phyloP scores from a whole-genome alignment of 2,113 vertebrate species.

The Noctilio leporinus region DNA sequence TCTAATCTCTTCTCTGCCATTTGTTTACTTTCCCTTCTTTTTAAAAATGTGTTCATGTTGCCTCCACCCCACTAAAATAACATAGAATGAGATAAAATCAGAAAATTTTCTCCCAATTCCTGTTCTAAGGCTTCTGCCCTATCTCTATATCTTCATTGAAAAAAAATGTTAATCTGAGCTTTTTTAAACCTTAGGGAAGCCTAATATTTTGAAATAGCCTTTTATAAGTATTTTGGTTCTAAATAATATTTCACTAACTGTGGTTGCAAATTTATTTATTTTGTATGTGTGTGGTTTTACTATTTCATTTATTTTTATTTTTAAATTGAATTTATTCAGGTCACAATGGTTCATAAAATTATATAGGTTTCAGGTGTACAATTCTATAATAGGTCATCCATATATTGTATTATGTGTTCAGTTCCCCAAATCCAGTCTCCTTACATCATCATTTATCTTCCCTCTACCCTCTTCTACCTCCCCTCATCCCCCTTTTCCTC shows the following conservation, averaged over 20 bases:
- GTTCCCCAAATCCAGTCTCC: neutral
- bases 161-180: neutral
- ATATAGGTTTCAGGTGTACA: neutral
- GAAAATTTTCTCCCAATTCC: neutral
- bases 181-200: neutral
- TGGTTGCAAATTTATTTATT: neutral
- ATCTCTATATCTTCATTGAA: neutral
- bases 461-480: neutral
- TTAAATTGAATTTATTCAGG: neutral
- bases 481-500: neutral
- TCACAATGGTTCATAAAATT: neutral
- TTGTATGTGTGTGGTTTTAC: neutral
- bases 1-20: neutral
- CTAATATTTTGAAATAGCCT: neutral
- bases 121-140: neutral
- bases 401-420: neutral
- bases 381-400: neutral
- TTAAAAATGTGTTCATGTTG: neutral
- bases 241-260: neutral
- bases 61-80: neutral
- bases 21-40: neutral
- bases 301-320: no score
- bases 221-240: neutral
- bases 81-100: neutral
- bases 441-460: neutral